Percentiles rank a stretch among this genome's conserved stretches.
Evolutionary conservation across 2,888 invertebrate species (phyloP).

Genomic region (Camponotus fellah): DNA sequence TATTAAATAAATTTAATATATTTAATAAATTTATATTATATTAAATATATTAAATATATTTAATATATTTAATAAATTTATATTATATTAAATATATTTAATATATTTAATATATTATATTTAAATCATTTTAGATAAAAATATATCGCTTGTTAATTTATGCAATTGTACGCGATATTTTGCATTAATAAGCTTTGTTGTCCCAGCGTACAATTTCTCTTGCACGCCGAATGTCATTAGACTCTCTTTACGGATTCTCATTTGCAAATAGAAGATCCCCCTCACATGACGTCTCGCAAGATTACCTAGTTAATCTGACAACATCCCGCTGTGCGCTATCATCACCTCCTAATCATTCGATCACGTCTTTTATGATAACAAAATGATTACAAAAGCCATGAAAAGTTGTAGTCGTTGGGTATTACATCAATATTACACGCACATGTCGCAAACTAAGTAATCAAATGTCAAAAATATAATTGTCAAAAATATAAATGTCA

Average conservation of each 20-base stretch:
- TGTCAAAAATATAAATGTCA: not conserved
- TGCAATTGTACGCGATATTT: constrained; percentile 11
- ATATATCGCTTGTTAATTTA: not conserved
- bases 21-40: no score
- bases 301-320: constrained; percentile 22
- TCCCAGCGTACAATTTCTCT: not conserved
- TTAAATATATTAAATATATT: no score
- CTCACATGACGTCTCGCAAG: constrained; percentile 18
- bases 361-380: constrained; percentile 20
- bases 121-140: not conserved
- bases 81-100: no score
- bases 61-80: no score
- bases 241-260: not conserved
- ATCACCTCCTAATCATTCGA: constrained; percentile 11
- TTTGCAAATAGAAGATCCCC: not conserved
- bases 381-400: constrained; percentile 3
- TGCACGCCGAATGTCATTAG: not conserved
- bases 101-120: no score
- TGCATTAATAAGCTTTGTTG: constrained; percentile 25
- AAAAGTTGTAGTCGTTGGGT: no score
- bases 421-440: not conserved
- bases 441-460: not conserved
- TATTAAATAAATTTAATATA: no score
- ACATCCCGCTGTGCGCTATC: constrained; percentile 23
- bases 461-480: not conserved